Evolutionary conservation across 2,113 vertebrate genomes (phyloP).

Genomic region (Siphamia tubifer): DNA sequence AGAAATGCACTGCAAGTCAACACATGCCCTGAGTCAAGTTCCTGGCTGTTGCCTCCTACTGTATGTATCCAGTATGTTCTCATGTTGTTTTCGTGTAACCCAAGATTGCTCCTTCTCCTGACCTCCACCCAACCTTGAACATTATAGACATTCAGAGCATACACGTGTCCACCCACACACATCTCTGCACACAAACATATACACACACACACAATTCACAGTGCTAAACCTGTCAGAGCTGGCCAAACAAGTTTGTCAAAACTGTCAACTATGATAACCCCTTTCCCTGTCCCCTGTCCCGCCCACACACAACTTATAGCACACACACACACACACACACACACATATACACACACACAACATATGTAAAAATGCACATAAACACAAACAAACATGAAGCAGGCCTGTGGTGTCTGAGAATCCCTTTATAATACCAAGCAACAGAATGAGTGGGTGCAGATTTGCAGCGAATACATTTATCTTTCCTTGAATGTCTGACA

Average conservation of each 20-base stretch:
- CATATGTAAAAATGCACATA: not conserved
- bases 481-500: conserved; percentile 61
- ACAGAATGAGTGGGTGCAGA: conserved; percentile 68
- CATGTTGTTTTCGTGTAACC: conserved; percentile 60
- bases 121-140: conserved; percentile 63
- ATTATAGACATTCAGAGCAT: conserved; percentile 43
- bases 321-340: not conserved
- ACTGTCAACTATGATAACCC: conserved; percentile 59
- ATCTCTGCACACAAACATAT: not conserved
- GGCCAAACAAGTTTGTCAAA: conserved; percentile 78
- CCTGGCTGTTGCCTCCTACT: conserved; percentile 12
- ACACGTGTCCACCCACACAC: conserved; percentile 40
- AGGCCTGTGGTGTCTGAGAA: conserved; percentile 31
- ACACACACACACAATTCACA: not conserved
- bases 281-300: not conserved
- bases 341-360: conserved; percentile 11
- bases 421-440: conserved; percentile 46
- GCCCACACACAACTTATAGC: conserved; percentile 36
- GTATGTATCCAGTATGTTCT: conserved; percentile 39
- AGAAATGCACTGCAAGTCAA: not conserved
- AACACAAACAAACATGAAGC: too few species aligned
- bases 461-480: conserved; percentile 62
- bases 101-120: conserved; percentile 63
- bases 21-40: conserved; percentile 18
- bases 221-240: conserved; percentile 63